Conservation (phyloP, 2,888 invertebrate genomes). For the Tinea trinotella region DNA sequence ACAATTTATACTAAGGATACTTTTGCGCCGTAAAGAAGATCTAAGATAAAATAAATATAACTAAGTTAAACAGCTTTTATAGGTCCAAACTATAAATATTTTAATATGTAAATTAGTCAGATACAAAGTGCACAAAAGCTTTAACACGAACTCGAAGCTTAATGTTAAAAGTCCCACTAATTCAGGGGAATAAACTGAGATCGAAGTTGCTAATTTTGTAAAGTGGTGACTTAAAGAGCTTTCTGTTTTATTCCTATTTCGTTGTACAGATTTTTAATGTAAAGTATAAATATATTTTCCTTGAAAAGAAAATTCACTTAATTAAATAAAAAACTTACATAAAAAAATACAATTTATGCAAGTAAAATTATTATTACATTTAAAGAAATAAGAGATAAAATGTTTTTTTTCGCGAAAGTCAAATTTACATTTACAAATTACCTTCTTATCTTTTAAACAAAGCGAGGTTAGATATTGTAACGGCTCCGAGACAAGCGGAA, state of each 20-base stretch:
- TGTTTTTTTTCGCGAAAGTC: neutral
- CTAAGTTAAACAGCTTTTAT: no score
- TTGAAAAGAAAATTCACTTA: neutral
- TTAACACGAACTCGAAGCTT: neutral
- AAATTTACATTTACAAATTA: slow-evolving; percentile 4
- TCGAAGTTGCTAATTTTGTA: slow-evolving; percentile 13
- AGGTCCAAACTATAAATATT: no score
- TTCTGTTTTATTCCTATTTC: neutral
- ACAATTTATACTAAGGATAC: no score
- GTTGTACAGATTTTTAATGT: neutral
- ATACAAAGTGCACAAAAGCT: slow-evolving; percentile 6
- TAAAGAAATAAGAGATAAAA: neutral
- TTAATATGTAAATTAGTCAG: neutral
- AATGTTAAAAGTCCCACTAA: slow-evolving; percentile 10
- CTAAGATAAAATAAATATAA: neutral
- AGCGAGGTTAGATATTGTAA: slow-evolving; percentile 1
- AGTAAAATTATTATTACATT: neutral
- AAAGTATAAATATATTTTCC: neutral
- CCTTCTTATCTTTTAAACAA: neutral
- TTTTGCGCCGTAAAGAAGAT: no score
- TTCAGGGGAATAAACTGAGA: slow-evolving; percentile 10
- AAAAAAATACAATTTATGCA: neutral
- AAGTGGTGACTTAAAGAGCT: slow-evolving; percentile 2
- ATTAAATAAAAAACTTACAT: neutral
- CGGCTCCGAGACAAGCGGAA: slow-evolving; percentile 5